These are phyloP conservation scores for Eledona agricola DNA, from an alignment of 2,888 invertebrate species.

Conservation along the genomic window DNA sequence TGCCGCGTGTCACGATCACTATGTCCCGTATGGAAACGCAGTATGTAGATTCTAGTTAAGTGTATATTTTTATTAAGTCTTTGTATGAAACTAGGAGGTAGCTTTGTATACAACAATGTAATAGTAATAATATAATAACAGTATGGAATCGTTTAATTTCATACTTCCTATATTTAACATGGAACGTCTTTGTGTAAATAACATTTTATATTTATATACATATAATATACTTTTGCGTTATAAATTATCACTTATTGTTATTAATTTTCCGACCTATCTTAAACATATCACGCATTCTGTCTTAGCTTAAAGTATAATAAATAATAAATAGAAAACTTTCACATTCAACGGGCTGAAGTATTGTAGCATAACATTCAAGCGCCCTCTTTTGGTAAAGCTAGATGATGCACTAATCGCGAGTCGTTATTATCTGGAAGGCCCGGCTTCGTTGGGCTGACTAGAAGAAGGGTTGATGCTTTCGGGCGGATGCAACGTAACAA, in stretches of 20 bases:
- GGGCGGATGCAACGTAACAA: constrained; percentile 60
- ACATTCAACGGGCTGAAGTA: neutral
- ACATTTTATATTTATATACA: constrained; percentile 54
- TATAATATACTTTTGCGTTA: constrained; percentile 48
- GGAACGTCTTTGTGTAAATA: constrained; percentile 58
- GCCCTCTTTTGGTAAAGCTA: constrained; percentile 39
- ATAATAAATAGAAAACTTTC: constrained; percentile 37
- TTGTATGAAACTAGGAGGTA: constrained; percentile 53
- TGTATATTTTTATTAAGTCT: constrained; percentile 48
- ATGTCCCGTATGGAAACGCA: constrained; percentile 29
- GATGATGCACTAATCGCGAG: constrained; percentile 43
- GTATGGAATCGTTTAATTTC: constrained; percentile 52
- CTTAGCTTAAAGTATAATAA: constrained; percentile 38
- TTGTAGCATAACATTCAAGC: constrained; percentile 27
- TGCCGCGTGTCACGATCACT: too few relatives aligned
- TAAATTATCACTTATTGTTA: constrained; percentile 54
- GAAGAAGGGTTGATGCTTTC: constrained; percentile 47
- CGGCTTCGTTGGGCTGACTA: constrained; percentile 50
- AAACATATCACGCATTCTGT: constrained; percentile 48
- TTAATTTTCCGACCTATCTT: constrained; percentile 40
- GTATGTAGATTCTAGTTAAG: constrained; percentile 36
- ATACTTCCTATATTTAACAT: constrained; percentile 54
- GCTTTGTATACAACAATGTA: constrained; percentile 52
- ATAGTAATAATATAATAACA: constrained; percentile 49
- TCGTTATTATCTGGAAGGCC: constrained; percentile 52